Evolutionary conservation across 2,888 invertebrate genomes (phyloP).

Genomic region (Eumacrocentrus americanus): DNA sequence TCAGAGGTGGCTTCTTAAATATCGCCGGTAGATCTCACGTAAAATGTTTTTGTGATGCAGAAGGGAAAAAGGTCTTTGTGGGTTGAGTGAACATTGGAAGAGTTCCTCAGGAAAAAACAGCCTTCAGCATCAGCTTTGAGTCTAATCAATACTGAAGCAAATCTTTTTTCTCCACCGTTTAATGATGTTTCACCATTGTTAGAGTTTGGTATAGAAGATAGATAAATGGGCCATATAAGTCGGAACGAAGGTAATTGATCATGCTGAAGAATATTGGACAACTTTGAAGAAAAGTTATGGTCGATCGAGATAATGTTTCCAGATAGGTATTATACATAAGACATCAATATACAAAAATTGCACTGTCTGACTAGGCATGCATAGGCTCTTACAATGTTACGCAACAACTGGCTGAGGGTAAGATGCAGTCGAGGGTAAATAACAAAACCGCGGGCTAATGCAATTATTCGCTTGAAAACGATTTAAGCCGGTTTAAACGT

Average conservation of each 20-base stretch:
- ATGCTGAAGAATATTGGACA: background rate
- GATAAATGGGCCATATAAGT: background rate
- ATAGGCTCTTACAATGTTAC: no score
- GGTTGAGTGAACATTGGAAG: background rate
- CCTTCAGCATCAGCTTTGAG: background rate
- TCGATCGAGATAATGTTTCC: background rate
- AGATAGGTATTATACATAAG: no score
- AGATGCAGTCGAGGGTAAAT: conserved; percentile 25
- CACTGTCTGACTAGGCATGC: no score
- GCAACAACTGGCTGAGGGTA: no score
- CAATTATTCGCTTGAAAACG: conserved; percentile 38
- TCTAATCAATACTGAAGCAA: background rate
- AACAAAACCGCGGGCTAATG: conserved; percentile 28
- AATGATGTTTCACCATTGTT: background rate
- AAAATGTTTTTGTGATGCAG: background rate
- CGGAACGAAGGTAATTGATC: background rate
- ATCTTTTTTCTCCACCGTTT: background rate
- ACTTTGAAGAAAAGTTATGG: background rate
- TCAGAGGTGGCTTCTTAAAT: background rate
- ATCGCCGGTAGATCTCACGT: background rate
- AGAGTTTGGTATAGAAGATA: background rate
- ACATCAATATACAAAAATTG: no score
- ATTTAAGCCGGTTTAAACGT: conserved; percentile 32
- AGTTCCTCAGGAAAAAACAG: background rate
- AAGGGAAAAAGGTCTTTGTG: no score